Evolutionary conservation across 2,888 invertebrate genomes (phyloP), one percentile per base, ranked within the genome.

Genomic region (Alentia gelatinosa): DNA sequence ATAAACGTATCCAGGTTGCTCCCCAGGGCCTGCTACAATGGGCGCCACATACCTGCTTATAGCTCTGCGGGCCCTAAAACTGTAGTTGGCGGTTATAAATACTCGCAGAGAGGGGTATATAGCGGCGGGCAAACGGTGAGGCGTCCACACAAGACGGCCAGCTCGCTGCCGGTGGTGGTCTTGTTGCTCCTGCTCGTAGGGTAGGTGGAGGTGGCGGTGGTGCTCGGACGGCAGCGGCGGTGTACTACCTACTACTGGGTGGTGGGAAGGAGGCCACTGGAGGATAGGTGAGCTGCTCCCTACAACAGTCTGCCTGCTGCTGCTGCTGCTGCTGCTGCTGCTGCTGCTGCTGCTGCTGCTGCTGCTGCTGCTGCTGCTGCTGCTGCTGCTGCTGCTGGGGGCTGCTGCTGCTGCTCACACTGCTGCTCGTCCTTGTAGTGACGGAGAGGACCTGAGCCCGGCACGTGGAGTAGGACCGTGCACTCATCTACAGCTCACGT

Each of bases 71-170:
- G 39, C 83, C 83, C 39, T 40, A 83, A 83, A 40, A n/a, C 40
- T 83, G 42, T 83, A 26, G 83, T 30, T 83, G 83, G 30, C 30
- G 83, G 83, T n/a, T 83, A 83, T 83, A 83, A 83, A 83, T 83
- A 83, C 39, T 39, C 83, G 19, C 83, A 26, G 23, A 19, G 40
- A 23, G 26, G 39, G 83, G 83, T 83, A 83, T 83, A 83, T 83
- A 83, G 83, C 83, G 83, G 40, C 39, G 40, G 75, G 37, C 19
- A 19, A 37, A 19, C 26, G 75, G 35, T 19, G 33, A 37, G 75
- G 33, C 75, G 4, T 19, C 23, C 23, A n/a, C 56, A 56, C 56
- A 56, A 56, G 56, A 56, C 56, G 56, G n/a, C 56, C n/a, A n/a
- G n/a, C 56, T 9, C 19, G 56, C 56, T 56, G 56, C 56, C n/a